Evolutionary conservation across 2,888 invertebrate genomes (phyloP), one percentile per base, ranked within the genome.

Genomic region (Herminia tarsipennalis): DNA sequence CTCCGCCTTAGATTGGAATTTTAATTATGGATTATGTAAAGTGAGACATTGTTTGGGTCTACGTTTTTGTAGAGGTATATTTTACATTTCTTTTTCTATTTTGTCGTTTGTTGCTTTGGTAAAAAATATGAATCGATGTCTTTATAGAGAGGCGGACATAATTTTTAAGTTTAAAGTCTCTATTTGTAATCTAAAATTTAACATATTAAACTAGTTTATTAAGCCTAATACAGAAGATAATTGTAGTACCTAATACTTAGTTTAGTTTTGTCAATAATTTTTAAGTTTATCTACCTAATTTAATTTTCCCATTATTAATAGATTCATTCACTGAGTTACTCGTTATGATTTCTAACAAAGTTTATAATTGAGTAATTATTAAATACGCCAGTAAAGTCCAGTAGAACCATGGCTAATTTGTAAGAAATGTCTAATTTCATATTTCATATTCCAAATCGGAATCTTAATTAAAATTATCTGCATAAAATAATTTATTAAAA

Each of bases 1-100:
- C 61, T 51, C 48, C 61, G 57, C 56, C 66, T 62, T 50, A 61
- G 54, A 73, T 59, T 48, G 66, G 66, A 68, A 73, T 71, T 57
- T 63, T 70, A 63, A 66, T 72, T 67, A 66, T 39, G 35, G 21
- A 38, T 40, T 39, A 16, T 32, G 35, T 67, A 47, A 49, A 60
- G 33, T 40, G 20, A 50, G 39, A 58, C 50, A 51, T 57, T 47
- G 48, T 54, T 58, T 49, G 21, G 29, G 46, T 21, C 45, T 29
- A 21, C 50, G 17, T 8, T 35, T 47, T 42, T 60, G 39, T 28
- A 40, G 5, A 18, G 35, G n/a, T 10, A 39, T 42, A 16, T 30
- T 22, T 14, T 38, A 10, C 9, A 8, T 24, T n/a, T 24, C 10
- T 22, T 29, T 29, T 25, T 29, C 2, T 32, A 17, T 28, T 8